Conservation (phyloP, 2,113 vertebrate species). For the Parotia lawesii region DNA sequence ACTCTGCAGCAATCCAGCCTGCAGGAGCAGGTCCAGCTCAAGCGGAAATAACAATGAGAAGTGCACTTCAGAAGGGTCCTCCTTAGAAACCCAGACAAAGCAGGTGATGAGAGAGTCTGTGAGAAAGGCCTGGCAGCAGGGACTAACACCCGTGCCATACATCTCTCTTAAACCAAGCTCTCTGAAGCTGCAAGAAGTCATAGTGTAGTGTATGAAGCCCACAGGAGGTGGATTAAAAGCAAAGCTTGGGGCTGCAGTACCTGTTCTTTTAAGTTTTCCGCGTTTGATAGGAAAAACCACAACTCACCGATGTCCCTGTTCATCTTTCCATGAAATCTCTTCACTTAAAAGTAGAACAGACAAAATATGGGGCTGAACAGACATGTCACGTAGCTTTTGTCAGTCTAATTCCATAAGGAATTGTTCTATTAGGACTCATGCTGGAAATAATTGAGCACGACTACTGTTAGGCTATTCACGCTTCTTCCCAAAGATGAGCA, state of each 20-base stretch:
- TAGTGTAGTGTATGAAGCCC: background rate
- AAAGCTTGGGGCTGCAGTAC: background rate
- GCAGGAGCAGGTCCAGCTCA: background rate
- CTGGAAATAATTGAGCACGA: background rate
- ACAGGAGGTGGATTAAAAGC: background rate
- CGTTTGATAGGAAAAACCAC: background rate
- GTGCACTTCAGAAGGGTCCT: background rate
- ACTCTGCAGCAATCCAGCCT: background rate
- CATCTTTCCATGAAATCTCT: background rate
- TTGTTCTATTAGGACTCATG: background rate
- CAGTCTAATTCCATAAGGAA: constrained; percentile 14
- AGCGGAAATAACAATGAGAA: background rate
- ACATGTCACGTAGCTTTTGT: background rate
- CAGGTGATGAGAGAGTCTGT: background rate
- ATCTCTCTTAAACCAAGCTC: background rate
- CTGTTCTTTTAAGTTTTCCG: constrained; percentile 1
- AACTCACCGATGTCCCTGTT: background rate
- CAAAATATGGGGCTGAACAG: constrained; percentile 22
- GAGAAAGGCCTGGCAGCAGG: constrained; percentile 24
- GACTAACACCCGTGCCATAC: background rate
- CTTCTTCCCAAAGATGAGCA: background rate
- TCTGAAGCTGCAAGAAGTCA: background rate
- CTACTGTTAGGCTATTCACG: background rate
- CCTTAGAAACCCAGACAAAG: background rate
- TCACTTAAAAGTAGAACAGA: constrained; percentile 46